Evolutionary conservation across 2,888 invertebrate species (phyloP).

Genomic region (Sphinx pinastri): DNA sequence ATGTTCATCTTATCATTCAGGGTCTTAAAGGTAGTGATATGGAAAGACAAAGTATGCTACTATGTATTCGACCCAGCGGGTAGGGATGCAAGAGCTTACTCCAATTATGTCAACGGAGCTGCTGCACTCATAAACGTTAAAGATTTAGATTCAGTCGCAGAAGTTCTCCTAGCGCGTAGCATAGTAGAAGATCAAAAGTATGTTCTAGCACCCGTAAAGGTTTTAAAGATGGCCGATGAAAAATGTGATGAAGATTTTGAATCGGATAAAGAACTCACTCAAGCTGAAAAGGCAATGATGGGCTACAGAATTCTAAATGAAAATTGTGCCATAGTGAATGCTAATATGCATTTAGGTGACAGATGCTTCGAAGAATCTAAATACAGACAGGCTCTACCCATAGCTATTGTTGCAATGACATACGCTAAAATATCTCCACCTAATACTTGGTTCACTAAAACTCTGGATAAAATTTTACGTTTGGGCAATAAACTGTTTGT

Average conservation of each 20-base stretch:
- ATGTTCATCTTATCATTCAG: constrained; percentile 44
- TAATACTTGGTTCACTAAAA: constrained; percentile 83
- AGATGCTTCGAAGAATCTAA: constrained; percentile 83
- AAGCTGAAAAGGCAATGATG: constrained; percentile 78
- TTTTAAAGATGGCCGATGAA: constrained; percentile 73
- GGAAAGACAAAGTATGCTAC: constrained; percentile 84
- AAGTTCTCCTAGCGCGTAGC: constrained; percentile 78
- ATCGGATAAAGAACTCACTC: constrained; percentile 74
- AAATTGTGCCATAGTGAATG: constrained; percentile 83
- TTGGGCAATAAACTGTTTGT: constrained; percentile 84
- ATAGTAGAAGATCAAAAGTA: constrained; percentile 78
- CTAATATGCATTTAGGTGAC: constrained; percentile 84
- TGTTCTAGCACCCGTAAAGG: constrained; percentile 75
- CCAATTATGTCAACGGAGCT: constrained; percentile 76
- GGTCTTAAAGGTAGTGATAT: constrained; percentile 79
- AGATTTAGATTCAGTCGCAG: constrained; percentile 75
- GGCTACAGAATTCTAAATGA: constrained; percentile 82
- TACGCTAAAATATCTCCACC: constrained; percentile 87
- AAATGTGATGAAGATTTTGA: constrained; percentile 75
- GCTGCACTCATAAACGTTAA: constrained; percentile 84
- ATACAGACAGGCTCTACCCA: constrained; percentile 85
- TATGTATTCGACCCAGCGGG: constrained; percentile 87
- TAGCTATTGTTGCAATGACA: constrained; percentile 84
- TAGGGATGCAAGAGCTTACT: constrained; percentile 78
- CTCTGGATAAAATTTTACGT: constrained; percentile 83